Evolutionary conservation across 2,888 invertebrate species (phyloP).

Genomic region (Oscheius myriophilus): DNA sequence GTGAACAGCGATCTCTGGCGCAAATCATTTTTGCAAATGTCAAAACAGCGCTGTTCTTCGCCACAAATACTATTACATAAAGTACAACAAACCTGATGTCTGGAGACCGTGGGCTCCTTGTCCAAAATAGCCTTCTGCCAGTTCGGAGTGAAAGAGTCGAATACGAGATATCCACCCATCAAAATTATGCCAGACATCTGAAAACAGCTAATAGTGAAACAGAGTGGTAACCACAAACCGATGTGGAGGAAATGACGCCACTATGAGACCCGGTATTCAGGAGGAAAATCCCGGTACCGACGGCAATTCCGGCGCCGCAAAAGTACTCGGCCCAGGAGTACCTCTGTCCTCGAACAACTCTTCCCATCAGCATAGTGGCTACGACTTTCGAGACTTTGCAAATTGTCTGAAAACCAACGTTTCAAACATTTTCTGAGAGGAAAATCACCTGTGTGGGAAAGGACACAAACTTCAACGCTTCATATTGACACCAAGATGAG

Average conservation of each 20-base stretch:
- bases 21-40: not conserved
- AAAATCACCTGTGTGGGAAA: conserved; percentile 85
- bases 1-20: no score
- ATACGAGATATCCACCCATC: conserved; percentile 87
- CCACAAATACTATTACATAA: no score
- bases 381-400: conserved; percentile 98
- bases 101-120: conserved; percentile 59
- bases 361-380: conserved; percentile 98
- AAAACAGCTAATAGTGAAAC: conserved; percentile 20
- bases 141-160: conserved; percentile 97
- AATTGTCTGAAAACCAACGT: conserved; percentile 55
- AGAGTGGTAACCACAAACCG: not conserved
- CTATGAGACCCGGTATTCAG: conserved; percentile 70
- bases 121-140: conserved; percentile 92
- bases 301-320: conserved; percentile 86
- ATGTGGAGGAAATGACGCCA: conserved; percentile 19
- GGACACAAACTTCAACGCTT: conserved; percentile 95
- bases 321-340: conserved; percentile 84
- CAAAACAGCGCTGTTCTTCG: no score
- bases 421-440: no score
- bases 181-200: conserved; percentile 81
- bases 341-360: conserved; percentile 80
- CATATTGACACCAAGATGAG: conserved; percentile 99
- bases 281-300: conserved; percentile 93
- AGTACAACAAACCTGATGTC: conserved; percentile 52